A percentile compares a stretch with the other conserved stretches of the same genome.
phyloP scores from a whole-genome alignment of 2,797 vertebrate species.

The Oreochromis mossambicus region DNA sequence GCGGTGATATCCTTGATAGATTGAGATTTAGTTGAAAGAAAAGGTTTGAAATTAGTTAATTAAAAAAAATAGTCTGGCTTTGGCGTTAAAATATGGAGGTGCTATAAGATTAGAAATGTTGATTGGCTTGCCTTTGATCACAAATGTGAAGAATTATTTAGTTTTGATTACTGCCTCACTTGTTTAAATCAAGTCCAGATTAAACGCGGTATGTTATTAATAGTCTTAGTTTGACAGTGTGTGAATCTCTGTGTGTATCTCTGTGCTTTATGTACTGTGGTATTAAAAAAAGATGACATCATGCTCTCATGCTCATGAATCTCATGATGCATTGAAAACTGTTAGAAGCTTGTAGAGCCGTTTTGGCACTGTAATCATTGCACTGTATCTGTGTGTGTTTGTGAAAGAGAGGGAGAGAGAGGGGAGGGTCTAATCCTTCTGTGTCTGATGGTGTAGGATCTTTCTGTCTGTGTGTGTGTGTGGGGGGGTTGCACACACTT shows the following conservation, averaged over 20 bases:
- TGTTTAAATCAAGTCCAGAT: neutral
- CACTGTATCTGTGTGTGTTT: constrained; percentile 16
- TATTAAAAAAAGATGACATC: constrained; percentile 17
- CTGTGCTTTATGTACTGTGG: neutral
- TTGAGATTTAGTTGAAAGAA: neutral
- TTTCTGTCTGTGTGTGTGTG: neutral
- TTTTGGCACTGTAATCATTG: constrained; percentile 40
- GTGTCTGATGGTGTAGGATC: constrained; percentile 46
- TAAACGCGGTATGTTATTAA: neutral
- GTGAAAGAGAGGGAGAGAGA: neutral
- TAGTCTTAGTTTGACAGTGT: neutral
- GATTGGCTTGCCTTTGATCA: neutral
- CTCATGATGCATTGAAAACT: constrained; percentile 45
- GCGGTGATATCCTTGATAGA: neutral
- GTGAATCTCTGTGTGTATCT: neutral
- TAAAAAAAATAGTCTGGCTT: neutral
- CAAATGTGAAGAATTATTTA: neutral
- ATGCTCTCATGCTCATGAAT: constrained; percentile 12
- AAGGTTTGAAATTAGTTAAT: neutral
- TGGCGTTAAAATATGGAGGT: neutral
- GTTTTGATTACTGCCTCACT: neutral
- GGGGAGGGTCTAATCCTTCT: constrained; percentile 47
- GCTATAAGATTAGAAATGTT: neutral
- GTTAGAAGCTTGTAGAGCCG: constrained; percentile 21
- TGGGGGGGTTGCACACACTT: neutral